A percentile compares a stretch with the other conserved stretches of the same genome.
Evolutionary conservation across 2,888 invertebrate species (phyloP).

Genomic region (Ametastegia equiseti): DNA sequence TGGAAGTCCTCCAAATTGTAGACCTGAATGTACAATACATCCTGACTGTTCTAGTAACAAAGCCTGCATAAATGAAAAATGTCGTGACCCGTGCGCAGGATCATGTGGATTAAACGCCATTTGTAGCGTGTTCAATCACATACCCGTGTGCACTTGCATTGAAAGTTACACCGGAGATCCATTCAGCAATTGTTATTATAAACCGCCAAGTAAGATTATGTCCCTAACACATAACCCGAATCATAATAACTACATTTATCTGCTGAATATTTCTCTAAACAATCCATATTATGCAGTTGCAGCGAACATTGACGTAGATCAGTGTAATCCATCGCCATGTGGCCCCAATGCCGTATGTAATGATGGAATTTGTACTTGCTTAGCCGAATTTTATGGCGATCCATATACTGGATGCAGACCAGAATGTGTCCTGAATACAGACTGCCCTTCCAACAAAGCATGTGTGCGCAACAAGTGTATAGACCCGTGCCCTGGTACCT

Average conservation of each 20-base stretch:
- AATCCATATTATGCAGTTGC: conserved; percentile 44
- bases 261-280: neutral
- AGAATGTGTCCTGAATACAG: conserved; percentile 82
- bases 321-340: conserved; percentile 82
- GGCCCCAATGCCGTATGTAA: conserved; percentile 85
- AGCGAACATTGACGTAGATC: conserved; percentile 73
- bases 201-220: conserved; percentile 62
- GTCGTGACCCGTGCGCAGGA: conserved; percentile 73
- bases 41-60: conserved; percentile 68
- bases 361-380: conserved; percentile 78
- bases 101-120: conserved; percentile 73
- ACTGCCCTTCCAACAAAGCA: conserved; percentile 84
- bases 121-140: conserved; percentile 72
- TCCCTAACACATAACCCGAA: neutral
- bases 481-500: conserved; percentile 87
- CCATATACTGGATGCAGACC: conserved; percentile 78
- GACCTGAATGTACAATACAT: conserved; percentile 72
- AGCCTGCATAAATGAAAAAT: conserved; percentile 71
- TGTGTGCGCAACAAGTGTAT: conserved; percentile 84
- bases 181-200: conserved; percentile 64
- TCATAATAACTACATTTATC: neutral
- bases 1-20: conserved; percentile 71
- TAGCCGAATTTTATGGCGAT: conserved; percentile 76
- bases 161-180: conserved; percentile 75
- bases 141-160: conserved; percentile 72